Evolutionary conservation across 2,888 invertebrate species (phyloP).

Genomic region (Trachelus tabidus): DNA sequence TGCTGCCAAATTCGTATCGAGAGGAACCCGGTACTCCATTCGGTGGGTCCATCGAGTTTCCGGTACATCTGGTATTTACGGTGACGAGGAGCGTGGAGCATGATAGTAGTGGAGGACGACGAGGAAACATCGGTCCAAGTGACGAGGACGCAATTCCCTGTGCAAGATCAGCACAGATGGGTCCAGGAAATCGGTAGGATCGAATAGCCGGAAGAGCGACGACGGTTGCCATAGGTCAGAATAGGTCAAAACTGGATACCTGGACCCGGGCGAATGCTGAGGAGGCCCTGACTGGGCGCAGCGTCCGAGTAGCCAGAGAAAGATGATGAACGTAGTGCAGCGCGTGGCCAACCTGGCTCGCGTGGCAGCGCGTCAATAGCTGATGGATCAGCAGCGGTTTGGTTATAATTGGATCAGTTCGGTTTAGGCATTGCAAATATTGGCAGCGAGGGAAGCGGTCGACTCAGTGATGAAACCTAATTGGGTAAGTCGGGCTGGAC

Average conservation of each 20-base stretch:
- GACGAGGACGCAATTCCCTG: not conserved
- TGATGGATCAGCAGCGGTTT: slow-evolving; percentile 46
- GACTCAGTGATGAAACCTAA: slow-evolving; percentile 64
- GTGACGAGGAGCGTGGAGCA: not conserved
- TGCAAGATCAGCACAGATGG: not conserved
- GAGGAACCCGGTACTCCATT: not conserved
- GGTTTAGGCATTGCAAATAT: slow-evolving; percentile 62
- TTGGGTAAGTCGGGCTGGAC: slow-evolving; percentile 64
- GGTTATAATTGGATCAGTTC: slow-evolving; percentile 60
- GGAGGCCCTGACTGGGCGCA: not conserved
- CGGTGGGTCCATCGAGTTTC: not conserved
- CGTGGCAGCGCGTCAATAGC: slow-evolving; percentile 41
- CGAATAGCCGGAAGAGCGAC: too few relatives aligned
- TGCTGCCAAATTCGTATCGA: not conserved
- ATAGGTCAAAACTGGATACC: not conserved
- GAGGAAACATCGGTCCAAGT: not conserved
- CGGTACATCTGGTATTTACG: not conserved
- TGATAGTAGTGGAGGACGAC: not conserved
- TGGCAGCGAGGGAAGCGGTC: slow-evolving; percentile 59
- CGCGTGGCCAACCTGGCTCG: slow-evolving; percentile 30
- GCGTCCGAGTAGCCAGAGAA: not conserved
- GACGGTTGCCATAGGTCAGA: too few relatives aligned
- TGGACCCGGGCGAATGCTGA: not conserved
- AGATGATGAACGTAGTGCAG: slow-evolving; percentile 19
- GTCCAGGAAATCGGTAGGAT: not conserved